These are phyloP conservation scores for Halictus ligatus DNA, from an alignment of 2,888 invertebrate species.

Conservation along the genomic window DNA sequence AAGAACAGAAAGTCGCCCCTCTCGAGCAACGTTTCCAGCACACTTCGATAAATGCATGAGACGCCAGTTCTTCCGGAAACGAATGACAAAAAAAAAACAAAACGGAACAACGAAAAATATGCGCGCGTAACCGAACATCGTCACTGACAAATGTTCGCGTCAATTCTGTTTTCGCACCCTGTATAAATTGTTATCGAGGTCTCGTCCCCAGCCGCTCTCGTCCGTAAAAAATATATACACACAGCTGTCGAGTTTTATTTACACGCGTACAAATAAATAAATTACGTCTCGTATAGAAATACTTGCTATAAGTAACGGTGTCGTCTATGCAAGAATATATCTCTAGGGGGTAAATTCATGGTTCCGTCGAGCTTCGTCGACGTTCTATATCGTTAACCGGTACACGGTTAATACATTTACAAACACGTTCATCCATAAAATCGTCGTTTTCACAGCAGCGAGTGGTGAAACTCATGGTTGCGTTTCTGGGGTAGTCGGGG, in stretches of 20 bases:
- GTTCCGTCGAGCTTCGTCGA: background rate
- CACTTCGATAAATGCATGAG: conserved; percentile 44
- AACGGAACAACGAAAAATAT: background rate
- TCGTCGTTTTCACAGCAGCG: background rate
- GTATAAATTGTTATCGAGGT: conserved; percentile 15
- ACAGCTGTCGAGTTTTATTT: conserved; percentile 34
- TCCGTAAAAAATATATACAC: conserved; percentile 24
- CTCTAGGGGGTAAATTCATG: background rate
- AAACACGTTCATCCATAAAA: background rate
- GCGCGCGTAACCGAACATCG: background rate
- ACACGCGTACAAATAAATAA: conserved; percentile 46
- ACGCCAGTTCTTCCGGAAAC: conserved; percentile 19
- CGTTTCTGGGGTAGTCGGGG: background rate
- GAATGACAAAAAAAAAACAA: background rate
- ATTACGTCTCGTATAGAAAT: conserved; percentile 16
- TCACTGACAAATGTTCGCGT: background rate
- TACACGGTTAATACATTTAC: conserved; percentile 21
- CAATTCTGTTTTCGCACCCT: background rate
- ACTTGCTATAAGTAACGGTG: conserved; percentile 2
- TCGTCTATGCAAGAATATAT: conserved; percentile 24
- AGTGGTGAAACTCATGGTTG: background rate
- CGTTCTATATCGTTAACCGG: conserved; percentile 12
- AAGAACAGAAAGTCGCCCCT: background rate
- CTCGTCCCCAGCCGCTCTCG: conserved; percentile 8
- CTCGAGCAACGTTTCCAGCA: background rate